Evolutionary conservation across 2,888 invertebrate genomes (phyloP).

Genomic region (Uropetala carovei): DNA sequence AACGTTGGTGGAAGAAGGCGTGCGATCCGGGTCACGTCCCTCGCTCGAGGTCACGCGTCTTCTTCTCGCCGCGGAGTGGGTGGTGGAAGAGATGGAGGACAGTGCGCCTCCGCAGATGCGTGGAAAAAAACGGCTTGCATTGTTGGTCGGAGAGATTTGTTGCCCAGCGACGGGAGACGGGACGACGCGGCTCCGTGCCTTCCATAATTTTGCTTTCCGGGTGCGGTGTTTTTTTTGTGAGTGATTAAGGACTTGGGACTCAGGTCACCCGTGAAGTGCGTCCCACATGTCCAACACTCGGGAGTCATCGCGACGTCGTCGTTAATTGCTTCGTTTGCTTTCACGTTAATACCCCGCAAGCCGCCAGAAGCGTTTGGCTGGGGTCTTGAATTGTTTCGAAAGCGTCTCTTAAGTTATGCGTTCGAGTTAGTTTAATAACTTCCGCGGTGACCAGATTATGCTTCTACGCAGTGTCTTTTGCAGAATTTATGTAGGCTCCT

Average conservation of each 20-base stretch:
- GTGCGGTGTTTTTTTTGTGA: background rate
- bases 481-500: too few species aligned
- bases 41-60: background rate
- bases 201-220: constrained; percentile 23
- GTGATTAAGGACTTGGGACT: constrained; percentile 9
- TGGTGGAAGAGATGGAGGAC: background rate
- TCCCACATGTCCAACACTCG: background rate
- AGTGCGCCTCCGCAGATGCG: background rate
- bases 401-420: too few species aligned
- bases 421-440: too few species aligned
- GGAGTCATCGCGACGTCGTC: too few species aligned
- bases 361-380: too few species aligned
- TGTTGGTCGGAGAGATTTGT: background rate
- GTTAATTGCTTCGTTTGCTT: too few species aligned
- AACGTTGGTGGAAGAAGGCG: constrained; percentile 34
- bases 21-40: constrained; percentile 43
- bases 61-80: background rate
- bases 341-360: too few species aligned
- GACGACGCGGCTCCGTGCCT: constrained; percentile 12
- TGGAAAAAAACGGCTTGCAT: background rate
- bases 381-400: too few species aligned
- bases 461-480: too few species aligned
- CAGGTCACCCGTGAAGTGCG: background rate
- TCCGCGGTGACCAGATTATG: too few species aligned
- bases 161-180: constrained; percentile 4